Percentiles rank a stretch among this genome's conserved stretches.
Conservation (phyloP, 2,797 vertebrate species). For the Diglossa cyanea region DNA sequence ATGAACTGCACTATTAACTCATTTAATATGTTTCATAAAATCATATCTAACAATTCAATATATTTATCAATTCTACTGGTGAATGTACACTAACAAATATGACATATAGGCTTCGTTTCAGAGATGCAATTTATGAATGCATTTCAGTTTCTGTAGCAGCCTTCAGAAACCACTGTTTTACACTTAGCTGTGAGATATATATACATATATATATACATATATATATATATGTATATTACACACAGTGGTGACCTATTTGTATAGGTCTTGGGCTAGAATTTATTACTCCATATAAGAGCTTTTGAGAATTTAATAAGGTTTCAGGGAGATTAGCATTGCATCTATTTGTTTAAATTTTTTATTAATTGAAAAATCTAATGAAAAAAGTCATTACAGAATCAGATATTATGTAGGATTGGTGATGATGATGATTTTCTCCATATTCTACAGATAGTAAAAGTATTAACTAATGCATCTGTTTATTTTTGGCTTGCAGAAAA, state of each 20-base stretch:
- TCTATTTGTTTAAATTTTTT: neutral
- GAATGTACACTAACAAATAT: neutral
- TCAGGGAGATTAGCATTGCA: neutral
- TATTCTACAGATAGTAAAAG: neutral
- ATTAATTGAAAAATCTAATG: neutral
- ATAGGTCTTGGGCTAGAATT: neutral
- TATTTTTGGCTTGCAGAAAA: neutral
- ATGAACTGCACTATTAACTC: neutral
- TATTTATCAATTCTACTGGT: neutral
- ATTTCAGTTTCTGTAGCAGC: neutral
- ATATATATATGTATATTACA: neutral
- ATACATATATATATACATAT: rapidly evolving
- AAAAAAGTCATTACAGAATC: neutral
- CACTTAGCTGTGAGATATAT: neutral
- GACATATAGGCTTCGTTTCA: neutral
- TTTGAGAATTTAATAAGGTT: neutral
- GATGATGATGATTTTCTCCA: neutral
- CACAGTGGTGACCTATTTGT: neutral
- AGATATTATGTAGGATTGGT: neutral
- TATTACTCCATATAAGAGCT: neutral
- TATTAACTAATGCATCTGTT: neutral
- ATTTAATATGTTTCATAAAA: neutral
- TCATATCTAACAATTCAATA: neutral
- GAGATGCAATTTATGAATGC: neutral
- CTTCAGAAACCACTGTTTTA: slow-evolving; percentile 19